phyloP scores from a whole-genome alignment of 2,113 vertebrate genomes.

The Platysteira castanea region DNA sequence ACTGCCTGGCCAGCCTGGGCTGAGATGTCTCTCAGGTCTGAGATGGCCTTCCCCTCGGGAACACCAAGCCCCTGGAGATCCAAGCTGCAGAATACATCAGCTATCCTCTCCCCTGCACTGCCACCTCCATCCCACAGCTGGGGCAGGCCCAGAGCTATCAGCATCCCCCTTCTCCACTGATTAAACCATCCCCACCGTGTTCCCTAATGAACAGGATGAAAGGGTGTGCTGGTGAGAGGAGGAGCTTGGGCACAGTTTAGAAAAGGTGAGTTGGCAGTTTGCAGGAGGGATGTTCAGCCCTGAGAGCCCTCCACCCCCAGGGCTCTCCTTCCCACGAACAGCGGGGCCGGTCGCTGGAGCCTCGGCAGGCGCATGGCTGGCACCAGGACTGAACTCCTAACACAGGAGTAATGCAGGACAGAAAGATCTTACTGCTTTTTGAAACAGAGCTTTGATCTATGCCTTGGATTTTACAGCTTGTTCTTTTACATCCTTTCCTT shows the following conservation, averaged over 20 bases:
- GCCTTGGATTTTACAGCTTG: not conserved
- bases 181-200: not conserved
- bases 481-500: not conserved
- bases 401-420: not conserved
- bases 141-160: not conserved
- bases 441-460: not conserved
- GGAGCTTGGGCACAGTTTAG: not conserved
- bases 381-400: not conserved
- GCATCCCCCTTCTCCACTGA: not conserved
- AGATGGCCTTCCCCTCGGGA: not conserved
- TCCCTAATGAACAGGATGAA: not conserved
- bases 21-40: not conserved
- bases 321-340: accelerated
- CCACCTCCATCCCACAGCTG: not conserved
- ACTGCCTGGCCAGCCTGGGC: not conserved
- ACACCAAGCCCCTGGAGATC: not conserved
- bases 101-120: not conserved
- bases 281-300: not conserved
- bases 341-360: accelerated
- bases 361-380: accelerated
- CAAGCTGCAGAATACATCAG: not conserved
- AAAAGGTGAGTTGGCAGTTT: not conserved
- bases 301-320: not conserved
- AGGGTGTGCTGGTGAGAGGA: not conserved
- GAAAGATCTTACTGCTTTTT: not conserved